phyloP scores from a whole-genome alignment of 2,797 vertebrate species.

The Hafferia zeledoni region DNA sequence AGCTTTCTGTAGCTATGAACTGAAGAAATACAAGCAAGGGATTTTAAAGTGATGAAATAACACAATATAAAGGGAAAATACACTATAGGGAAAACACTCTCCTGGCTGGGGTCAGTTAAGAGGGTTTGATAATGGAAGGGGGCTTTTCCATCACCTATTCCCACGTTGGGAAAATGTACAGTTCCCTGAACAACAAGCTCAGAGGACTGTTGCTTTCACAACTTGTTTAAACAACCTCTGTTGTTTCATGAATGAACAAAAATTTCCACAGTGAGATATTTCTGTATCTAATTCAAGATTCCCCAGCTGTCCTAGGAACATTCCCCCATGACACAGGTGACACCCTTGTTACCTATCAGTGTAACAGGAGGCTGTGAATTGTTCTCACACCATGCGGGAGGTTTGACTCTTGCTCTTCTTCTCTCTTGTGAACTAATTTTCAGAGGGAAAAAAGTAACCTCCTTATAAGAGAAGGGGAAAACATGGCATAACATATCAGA shows the following conservation, averaged over 20 bases:
- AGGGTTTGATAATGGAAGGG: not conserved
- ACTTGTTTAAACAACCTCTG: not conserved
- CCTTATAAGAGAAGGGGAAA: not conserved
- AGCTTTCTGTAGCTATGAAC: not conserved
- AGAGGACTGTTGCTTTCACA: not conserved
- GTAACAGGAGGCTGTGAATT: not conserved
- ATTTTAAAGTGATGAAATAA: conserved; percentile 32
- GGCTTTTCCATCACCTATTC: not conserved
- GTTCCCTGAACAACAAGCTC: not conserved
- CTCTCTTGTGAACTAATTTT: not conserved
- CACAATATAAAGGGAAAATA: conserved; percentile 15
- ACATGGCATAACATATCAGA: not conserved
- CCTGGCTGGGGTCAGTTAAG: not conserved
- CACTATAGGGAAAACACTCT: not conserved
- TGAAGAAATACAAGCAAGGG: not conserved
- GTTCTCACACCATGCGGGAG: not conserved
- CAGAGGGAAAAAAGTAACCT: not conserved
- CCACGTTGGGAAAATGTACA: not conserved
- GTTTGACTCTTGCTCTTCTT: not conserved
- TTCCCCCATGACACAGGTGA: not conserved
- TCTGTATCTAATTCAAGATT: not conserved
- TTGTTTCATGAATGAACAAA: not conserved
- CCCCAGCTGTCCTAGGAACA: not conserved
- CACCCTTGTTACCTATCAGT: not conserved
- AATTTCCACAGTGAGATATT: not conserved